These are phyloP conservation scores for Formica selysi DNA, from an alignment of 1,140 invertebrate species.

Conservation along the genomic window DNA sequence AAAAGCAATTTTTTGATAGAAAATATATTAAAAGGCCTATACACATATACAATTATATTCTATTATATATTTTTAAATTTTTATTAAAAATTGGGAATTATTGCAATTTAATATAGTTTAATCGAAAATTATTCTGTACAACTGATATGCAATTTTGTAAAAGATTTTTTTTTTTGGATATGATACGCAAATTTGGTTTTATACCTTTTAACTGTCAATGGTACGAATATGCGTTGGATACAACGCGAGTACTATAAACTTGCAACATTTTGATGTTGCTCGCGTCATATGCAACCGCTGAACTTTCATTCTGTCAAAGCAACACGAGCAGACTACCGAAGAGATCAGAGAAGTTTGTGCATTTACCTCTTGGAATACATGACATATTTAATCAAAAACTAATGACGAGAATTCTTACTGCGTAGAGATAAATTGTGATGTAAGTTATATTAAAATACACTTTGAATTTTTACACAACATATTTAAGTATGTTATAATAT, in stretches of 20 bases:
- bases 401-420: neutral
- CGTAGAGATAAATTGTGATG: neutral
- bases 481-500: neutral
- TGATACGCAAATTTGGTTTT: neutral
- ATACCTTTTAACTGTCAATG: conserved; percentile 44
- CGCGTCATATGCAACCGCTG: conserved; percentile 59
- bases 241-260: conserved; percentile 27
- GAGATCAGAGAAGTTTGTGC: conserved; percentile 60
- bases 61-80: neutral
- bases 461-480: conserved; percentile 30
- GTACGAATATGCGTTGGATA: neutral
- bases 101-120: too few relatives aligned
- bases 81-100: neutral
- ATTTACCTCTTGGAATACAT: conserved; percentile 15
- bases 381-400: conserved; percentile 19
- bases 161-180: too few relatives aligned
- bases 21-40: neutral
- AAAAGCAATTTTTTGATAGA: neutral
- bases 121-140: too few relatives aligned
- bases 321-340: conserved; percentile 34
- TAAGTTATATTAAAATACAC: conserved; percentile 26
- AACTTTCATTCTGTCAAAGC: conserved; percentile 63
- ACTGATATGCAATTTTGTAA: too few relatives aligned
- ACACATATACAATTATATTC: neutral
- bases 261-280: conserved; percentile 59